phyloP scores from a whole-genome alignment of 1,140 invertebrate species.

The Drosophila santomea region DNA sequence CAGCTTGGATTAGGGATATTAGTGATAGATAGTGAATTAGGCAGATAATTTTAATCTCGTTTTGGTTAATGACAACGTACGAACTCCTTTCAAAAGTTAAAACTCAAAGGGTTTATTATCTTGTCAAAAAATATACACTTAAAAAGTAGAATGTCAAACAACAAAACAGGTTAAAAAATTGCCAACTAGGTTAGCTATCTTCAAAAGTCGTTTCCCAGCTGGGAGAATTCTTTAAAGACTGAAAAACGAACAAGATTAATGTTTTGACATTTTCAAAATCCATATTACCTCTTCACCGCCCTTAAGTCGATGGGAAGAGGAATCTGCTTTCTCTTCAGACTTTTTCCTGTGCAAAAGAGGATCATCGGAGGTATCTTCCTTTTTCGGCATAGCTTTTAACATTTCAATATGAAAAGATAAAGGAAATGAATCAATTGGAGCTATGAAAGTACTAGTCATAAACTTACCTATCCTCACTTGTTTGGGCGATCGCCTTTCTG shows the following conservation, averaged over 20 bases:
- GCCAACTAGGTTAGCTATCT: constrained; percentile 40
- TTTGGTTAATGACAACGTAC: too few species aligned
- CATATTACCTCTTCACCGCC: constrained; percentile 16
- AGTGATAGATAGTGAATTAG: too few species aligned
- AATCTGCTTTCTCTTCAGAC: neutral
- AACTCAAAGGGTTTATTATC: constrained; percentile 3
- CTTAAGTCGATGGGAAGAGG: neutral
- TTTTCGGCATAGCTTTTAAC: neutral
- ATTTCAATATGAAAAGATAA: neutral
- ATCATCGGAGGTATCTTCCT: constrained; percentile 1
- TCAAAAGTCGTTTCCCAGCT: constrained; percentile 63
- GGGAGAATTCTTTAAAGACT: constrained; percentile 15
- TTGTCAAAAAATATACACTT: constrained; percentile 32
- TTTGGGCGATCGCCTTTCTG: neutral
- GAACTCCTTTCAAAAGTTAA: neutral
- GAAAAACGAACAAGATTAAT: neutral
- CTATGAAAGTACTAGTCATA: neutral
- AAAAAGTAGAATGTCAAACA: constrained; percentile 2
- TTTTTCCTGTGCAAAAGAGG: neutral
- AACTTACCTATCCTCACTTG: constrained; percentile 16
- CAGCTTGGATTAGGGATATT: too few species aligned
- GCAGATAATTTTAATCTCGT: too few species aligned
- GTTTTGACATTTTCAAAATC: too few species aligned
- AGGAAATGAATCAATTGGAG: neutral
- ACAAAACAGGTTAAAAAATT: neutral